Evolutionary conservation across 2,797 vertebrate genomes (phyloP), one percentile per base, ranked within the genome.

Genomic region (Hippocampus kuda): DNA sequence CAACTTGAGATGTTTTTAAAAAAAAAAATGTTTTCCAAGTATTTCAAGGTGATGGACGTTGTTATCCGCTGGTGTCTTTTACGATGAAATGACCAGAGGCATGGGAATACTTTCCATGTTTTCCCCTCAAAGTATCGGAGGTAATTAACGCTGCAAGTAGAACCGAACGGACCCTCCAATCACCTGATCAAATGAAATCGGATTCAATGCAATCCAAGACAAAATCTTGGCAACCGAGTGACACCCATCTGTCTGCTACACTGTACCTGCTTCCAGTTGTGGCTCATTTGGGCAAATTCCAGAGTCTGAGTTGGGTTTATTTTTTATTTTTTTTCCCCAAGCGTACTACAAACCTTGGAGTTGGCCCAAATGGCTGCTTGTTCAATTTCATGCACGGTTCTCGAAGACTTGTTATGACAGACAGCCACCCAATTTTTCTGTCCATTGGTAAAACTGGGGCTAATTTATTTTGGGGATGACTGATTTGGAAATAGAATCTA

Each of bases 1-100:
- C 4, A 46, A 27, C 42, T 24, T 46, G 8, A 12, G 68, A 71
- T 79, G 70, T 53, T 26, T n/a, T 66, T 71, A 26, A 49, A 51
- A 53, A 30, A 10, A 53, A 34, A 66, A 44, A 16, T 13, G n/a
- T 44, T 48, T 53, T 30, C 16, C 34, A 34, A 66, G 27, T 34
- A 53, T 51, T 49, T 30, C 65, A n/a, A 66, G 26, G 18, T 6
- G 30, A 13, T 15, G 5, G 56, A 15, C 27, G 18, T 59, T 30
- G 7, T 8, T 59, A 59, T 59, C 27, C 15, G 54, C 26, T 59
- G 15, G 13, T 16, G 26, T 59, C 56, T 59, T 27, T 59, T 18
- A 34, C 1, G 27, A 20, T 60, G 16, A 61, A 34, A 61, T 61
- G 30, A 34, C 27, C 30, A 5, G 27, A 6, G 3, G 30, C 59